These are phyloP conservation scores for Chrysoperla carnea DNA, from an alignment of 1,140 invertebrate genomes.

Conservation along the genomic window DNA sequence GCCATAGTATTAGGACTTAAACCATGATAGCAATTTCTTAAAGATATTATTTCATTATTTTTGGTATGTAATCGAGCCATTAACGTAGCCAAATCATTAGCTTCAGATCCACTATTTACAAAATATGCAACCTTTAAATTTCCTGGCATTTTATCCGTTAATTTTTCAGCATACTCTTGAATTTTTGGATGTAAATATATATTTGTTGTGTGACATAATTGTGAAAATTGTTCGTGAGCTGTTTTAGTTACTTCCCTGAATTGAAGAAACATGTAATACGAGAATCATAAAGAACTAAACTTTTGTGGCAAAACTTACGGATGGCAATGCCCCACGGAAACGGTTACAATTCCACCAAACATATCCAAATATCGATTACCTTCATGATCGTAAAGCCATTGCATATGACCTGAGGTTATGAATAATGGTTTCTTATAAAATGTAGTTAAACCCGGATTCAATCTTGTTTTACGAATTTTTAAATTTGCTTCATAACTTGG, in stretches of 20 bases:
- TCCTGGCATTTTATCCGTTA: slow-evolving; percentile 65
- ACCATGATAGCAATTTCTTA: slow-evolving; percentile 83
- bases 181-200: slow-evolving; percentile 81
- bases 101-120: slow-evolving; percentile 92
- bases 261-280: slow-evolving; percentile 4
- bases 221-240: slow-evolving; percentile 56
- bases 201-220: slow-evolving; percentile 80
- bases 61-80: slow-evolving; percentile 74
- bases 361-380: slow-evolving; percentile 84
- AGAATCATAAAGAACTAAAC: neutral
- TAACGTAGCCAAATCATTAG: slow-evolving; percentile 84
- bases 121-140: slow-evolving; percentile 81
- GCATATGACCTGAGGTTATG: slow-evolving; percentile 71
- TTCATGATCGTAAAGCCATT: slow-evolving; percentile 81
- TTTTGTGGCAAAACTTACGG: slow-evolving; percentile 51
- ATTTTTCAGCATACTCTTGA: slow-evolving; percentile 75
- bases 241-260: slow-evolving; percentile 59
- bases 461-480: slow-evolving; percentile 33
- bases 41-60: slow-evolving; percentile 67
- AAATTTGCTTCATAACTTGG: slow-evolving; percentile 35
- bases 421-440: slow-evolving; percentile 73
- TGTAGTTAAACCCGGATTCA: slow-evolving; percentile 54
- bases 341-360: slow-evolving; percentile 91
- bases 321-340: slow-evolving; percentile 95
- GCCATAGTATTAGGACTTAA: slow-evolving; percentile 68